Evolutionary conservation across 2,888 invertebrate genomes (phyloP).

Genomic region (Athripsodes cinereus): DNA sequence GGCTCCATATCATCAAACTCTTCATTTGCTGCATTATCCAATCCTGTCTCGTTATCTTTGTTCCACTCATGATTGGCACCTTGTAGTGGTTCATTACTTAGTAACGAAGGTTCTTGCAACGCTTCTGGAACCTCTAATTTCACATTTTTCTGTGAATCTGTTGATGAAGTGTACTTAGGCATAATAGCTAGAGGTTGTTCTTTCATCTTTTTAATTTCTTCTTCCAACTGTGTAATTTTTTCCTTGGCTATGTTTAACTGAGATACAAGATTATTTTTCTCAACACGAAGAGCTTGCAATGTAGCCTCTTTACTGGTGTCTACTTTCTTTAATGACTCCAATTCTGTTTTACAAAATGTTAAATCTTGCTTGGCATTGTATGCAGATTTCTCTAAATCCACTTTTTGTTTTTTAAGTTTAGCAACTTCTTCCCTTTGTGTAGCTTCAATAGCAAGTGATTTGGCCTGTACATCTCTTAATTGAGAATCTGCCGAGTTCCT

Average conservation of each 20-base stretch:
- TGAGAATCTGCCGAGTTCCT: conserved; percentile 13
- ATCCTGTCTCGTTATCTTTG: conserved; percentile 34
- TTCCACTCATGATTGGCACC: conserved; percentile 20
- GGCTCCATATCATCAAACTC: conserved; percentile 40
- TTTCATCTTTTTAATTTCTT: conserved; percentile 23
- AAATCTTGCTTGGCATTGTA: conserved; percentile 14
- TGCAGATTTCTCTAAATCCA: conserved; percentile 11
- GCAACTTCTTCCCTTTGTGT: conserved; percentile 12
- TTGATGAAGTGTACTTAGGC: conserved; percentile 10
- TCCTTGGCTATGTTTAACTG: conserved; percentile 41
- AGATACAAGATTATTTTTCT: conserved; percentile 41
- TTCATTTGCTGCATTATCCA: conserved; percentile 47
- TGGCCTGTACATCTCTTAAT: conserved; percentile 14
- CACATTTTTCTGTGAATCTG: background rate
- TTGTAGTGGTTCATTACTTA: conserved; percentile 19
- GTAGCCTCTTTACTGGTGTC: conserved; percentile 44
- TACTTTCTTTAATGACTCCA: conserved; percentile 45
- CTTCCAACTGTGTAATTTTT: conserved; percentile 42
- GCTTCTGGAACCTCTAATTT: background rate
- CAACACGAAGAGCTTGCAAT: conserved; percentile 43
- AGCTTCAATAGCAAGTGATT: conserved; percentile 10
- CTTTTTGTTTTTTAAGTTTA: conserved; percentile 17
- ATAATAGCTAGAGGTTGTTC: background rate
- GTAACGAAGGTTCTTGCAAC: conserved; percentile 1
- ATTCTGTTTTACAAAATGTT: conserved; percentile 39